phyloP scores from a whole-genome alignment of 2,113 vertebrate species.

The Chaetops frenatus region DNA sequence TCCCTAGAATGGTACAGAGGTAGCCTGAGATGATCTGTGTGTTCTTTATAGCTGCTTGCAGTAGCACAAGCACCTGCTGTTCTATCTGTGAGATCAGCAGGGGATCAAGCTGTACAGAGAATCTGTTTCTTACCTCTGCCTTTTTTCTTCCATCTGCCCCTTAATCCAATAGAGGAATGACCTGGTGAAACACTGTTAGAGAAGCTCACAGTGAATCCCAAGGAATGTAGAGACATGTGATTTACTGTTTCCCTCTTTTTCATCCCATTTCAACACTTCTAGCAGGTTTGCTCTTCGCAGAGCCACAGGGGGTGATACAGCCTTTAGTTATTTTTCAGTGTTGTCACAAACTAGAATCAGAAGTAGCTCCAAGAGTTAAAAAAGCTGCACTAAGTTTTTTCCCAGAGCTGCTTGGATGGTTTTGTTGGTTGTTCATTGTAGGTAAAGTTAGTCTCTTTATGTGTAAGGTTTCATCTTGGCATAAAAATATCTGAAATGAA shows the following conservation, averaged over 20 bases:
- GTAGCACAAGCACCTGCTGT: not conserved
- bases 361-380: not conserved
- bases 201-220: not conserved
- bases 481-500: not conserved
- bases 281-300: not conserved
- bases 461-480: not conserved
- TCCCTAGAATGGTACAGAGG: not conserved
- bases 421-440: not conserved
- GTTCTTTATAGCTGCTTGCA: not conserved
- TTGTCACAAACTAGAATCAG: not conserved
- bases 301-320: not conserved
- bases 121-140: not conserved
- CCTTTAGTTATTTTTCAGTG: not conserved
- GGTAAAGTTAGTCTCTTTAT: not conserved
- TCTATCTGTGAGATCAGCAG: not conserved
- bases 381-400: not conserved
- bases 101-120: not conserved
- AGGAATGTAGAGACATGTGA: not conserved
- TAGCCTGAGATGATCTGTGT: not conserved
- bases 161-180: not conserved
- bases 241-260: not conserved
- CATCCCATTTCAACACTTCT: not conserved
- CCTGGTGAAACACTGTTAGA: not conserved
- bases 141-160: conserved; percentile 6
- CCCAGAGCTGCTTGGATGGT: not conserved